Evolutionary conservation across 2,888 invertebrate genomes (phyloP).

Genomic region (Drosophila vallismaia): DNA sequence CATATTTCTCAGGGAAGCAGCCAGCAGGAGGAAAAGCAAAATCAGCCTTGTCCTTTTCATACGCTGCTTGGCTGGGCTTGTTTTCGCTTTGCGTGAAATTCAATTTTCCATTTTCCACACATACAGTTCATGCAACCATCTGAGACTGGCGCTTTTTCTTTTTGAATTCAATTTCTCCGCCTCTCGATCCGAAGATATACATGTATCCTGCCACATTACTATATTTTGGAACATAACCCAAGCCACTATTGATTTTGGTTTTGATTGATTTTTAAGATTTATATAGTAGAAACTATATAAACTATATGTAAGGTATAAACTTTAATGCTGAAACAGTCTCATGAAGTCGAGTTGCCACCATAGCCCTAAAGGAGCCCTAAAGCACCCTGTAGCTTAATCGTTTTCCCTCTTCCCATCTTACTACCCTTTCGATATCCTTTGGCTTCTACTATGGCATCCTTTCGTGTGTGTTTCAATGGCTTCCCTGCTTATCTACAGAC

Average conservation of each 20-base stretch:
- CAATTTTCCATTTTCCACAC: constrained; percentile 74
- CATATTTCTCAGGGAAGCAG: constrained; percentile 35
- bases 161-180: constrained; percentile 8
- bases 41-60: constrained; percentile 32
- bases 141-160: constrained; percentile 2
- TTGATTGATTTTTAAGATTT: not conserved
- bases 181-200: constrained; percentile 35
- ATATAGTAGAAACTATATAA: not conserved
- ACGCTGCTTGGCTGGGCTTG: constrained; percentile 68
- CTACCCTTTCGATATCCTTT: not conserved
- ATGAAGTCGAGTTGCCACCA: not conserved
- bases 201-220: too few species aligned
- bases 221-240: too few species aligned
- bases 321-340: not conserved
- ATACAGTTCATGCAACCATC: constrained; percentile 33
- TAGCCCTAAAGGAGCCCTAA: constrained; percentile 10
- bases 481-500: constrained; percentile 70
- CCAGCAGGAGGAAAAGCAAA: not conserved
- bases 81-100: constrained; percentile 75
- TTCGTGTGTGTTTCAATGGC: constrained; percentile 68
- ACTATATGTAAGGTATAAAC: constrained; percentile 1
- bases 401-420: constrained; percentile 50
- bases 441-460: constrained; percentile 48
- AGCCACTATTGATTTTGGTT: constrained; percentile 7
- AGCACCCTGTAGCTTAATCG: constrained; percentile 81